Evolutionary conservation across 2,888 invertebrate genomes (phyloP).

Genomic region (Catocala fraxini): DNA sequence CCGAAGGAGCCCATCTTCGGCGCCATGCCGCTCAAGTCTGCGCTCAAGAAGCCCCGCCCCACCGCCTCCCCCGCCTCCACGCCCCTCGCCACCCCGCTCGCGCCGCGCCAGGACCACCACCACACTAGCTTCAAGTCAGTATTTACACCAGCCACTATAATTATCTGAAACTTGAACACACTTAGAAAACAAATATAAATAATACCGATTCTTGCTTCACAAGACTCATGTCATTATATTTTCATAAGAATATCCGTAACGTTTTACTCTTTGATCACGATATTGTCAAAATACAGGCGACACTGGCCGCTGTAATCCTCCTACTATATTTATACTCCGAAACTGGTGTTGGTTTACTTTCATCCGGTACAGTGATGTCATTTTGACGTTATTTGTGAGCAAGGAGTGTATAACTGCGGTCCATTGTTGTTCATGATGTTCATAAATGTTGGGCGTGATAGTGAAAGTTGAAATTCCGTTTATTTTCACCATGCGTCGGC

Average conservation of each 20-base stretch:
- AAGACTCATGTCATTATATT: conserved; percentile 13
- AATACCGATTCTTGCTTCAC: conserved; percentile 14
- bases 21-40: conserved; percentile 97
- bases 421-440: conserved; percentile 31
- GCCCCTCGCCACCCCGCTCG: conserved; percentile 80
- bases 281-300: conserved; percentile 36
- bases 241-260: conserved; percentile 18
- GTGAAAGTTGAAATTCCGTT: conserved; percentile 68
- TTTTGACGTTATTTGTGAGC: conserved; percentile 37
- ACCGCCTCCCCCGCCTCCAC: conserved; percentile 91
- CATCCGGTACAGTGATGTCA: conserved; percentile 11
- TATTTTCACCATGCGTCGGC: conserved; percentile 87
- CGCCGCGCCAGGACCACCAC: conserved; percentile 90
- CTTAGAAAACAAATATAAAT: background rate
- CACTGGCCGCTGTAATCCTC: conserved; percentile 14
- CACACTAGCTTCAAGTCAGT: conserved; percentile 94
- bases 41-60: conserved; percentile 94
- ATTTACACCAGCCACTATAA: conserved; percentile 24
- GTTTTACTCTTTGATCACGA: conserved; percentile 40
- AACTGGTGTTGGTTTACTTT: conserved; percentile 7
- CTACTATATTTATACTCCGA: background rate
- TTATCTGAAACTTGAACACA: background rate
- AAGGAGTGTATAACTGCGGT: conserved; percentile 35
- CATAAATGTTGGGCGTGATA: conserved; percentile 61
- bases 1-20: conserved; percentile 97